Evolutionary conservation across 2,797 vertebrate genomes (phyloP), one percentile per base, ranked within the genome.

Genomic region (Menidia menidia): DNA sequence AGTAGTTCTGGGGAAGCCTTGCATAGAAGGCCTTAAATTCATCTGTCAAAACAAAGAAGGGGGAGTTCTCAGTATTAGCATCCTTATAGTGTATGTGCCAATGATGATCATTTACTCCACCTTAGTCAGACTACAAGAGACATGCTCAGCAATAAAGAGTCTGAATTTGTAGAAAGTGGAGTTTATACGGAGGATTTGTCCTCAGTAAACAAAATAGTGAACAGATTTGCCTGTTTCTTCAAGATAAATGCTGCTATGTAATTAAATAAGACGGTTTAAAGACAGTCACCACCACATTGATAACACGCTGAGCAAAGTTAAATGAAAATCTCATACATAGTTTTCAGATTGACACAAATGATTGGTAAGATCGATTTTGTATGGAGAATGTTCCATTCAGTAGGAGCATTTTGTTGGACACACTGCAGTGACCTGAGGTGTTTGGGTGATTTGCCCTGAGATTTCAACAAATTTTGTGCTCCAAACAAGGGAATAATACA

Each of bases 21-120:
- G 95, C 92, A 84, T 96, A 95, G 81, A 98, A 99, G 25, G 95
- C 91, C 85, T 98, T 98, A 93, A 98, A 99, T 93, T 99, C 97
- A 80, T 98, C 97, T 99, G 89, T 32, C 68, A 65, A 4, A 45
- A 16, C 81, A 92, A 82, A 77, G 16, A 48, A 68, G 14, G 3
- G 25, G 0, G 45, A 31, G 6, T 60, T 4, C 60, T 45, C n/a
- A 60, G n/a, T 4, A 39, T 50, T 13, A 35, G 31, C 15, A 52
- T 14, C 7, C 10, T 2, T 12, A 7, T 0, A 12, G 25, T 19
- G 6, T 30, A 58, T n/a, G 50, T 62, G 19, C 31, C 35, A 16
- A 14, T 32, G n/a, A 42, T 9, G 6, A 52, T 52, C 30, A 52
- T 52, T 31, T 30, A 57, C 13, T 15, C 14, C 8, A 7, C n/a